Conservation (phyloP, 2,888 invertebrate genomes). For the Hirtodrosophila confusa region DNA sequence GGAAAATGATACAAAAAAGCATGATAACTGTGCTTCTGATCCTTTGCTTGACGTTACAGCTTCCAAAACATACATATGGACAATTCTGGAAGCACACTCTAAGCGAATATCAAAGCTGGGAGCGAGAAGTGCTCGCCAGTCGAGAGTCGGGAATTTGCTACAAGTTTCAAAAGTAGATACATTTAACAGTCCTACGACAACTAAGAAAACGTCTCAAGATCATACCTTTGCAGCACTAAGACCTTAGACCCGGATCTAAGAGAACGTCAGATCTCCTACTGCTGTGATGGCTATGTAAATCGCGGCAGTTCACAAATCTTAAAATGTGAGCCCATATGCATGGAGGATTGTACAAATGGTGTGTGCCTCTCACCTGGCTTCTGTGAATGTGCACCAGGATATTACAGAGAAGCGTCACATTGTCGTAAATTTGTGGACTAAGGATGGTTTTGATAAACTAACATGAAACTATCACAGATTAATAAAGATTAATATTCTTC, state of each 20-base stretch:
- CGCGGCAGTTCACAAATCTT: constrained; percentile 85
- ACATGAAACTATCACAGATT: background rate
- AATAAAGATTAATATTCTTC: constrained; percentile 2
- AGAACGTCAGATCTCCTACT: constrained; percentile 87
- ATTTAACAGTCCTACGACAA: background rate
- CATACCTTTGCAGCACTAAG: constrained; percentile 49
- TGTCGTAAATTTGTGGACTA: constrained; percentile 52
- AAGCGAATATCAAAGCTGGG: constrained; percentile 60
- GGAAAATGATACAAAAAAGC: constrained; percentile 40
- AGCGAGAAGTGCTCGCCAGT: constrained; percentile 62
- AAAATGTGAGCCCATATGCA: constrained; percentile 84
- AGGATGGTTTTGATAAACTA: background rate
- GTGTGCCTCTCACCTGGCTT: constrained; percentile 82
- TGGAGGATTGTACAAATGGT: constrained; percentile 85
- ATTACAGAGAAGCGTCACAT: constrained; percentile 29
- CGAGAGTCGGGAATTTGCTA: constrained; percentile 81
- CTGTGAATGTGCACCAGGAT: constrained; percentile 82
- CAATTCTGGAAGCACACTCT: constrained; percentile 73
- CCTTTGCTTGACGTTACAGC: constrained; percentile 31
- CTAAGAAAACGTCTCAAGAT: background rate
- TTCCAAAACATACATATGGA: constrained; percentile 23
- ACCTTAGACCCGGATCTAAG: constrained; percentile 68
- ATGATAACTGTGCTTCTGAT: constrained; percentile 37
- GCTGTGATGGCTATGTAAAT: constrained; percentile 89
- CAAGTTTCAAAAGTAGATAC: constrained; percentile 80